These are phyloP conservation scores for Helobdella robusta DNA, from an alignment of 2,888 invertebrate genomes.

Conservation along the genomic window DNA sequence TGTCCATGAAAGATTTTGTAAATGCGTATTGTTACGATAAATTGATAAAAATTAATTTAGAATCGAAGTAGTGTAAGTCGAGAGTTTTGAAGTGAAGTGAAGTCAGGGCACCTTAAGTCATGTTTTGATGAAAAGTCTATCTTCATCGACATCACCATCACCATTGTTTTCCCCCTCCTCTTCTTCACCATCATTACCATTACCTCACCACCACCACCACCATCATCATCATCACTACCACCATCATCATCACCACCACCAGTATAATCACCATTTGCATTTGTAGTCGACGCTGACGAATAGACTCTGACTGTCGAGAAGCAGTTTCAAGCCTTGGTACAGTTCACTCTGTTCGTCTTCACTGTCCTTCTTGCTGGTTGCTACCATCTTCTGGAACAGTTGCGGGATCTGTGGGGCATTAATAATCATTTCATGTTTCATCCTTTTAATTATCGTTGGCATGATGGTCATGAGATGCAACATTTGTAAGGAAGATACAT, in stretches of 20 bases:
- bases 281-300: constrained; percentile 83
- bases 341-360: constrained; percentile 46
- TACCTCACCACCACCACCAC: too few relatives aligned
- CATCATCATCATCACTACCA: neutral
- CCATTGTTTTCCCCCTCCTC: too few relatives aligned
- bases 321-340: constrained; percentile 70
- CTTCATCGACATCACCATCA: too few relatives aligned
- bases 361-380: constrained; percentile 15
- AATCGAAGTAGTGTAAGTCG: too few relatives aligned
- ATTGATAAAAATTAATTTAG: too few relatives aligned
- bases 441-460: too few relatives aligned
- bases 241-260: neutral
- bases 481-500: neutral
- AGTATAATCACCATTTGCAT: constrained; percentile 55
- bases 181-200: too few relatives aligned
- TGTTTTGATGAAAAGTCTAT: too few relatives aligned
- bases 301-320: constrained; percentile 67
- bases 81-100: too few relatives aligned
- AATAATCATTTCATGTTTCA: neutral
- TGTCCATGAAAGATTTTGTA: too few relatives aligned
- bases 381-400: constrained; percentile 10
- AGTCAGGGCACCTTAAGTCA: too few relatives aligned
- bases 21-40: too few relatives aligned
- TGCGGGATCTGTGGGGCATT: constrained; percentile 17
- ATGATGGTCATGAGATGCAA: neutral